Evolutionary conservation across 2,113 vertebrate species (phyloP).

Genomic region (Epinephelus lanceolatus): DNA sequence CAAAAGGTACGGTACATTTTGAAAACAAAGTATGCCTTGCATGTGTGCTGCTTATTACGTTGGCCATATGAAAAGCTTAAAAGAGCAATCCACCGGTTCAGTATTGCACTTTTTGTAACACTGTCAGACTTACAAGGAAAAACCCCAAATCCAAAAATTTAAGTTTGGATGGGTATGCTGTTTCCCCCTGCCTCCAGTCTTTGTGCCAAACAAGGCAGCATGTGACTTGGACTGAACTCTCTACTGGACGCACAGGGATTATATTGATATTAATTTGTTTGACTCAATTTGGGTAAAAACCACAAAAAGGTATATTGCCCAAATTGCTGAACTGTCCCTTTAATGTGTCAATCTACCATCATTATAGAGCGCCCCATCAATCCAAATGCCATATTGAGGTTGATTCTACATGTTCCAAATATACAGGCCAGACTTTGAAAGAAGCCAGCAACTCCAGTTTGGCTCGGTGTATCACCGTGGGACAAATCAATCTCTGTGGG

Average conservation of each 20-base stretch:
- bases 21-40: too few relatives aligned
- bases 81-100: too few relatives aligned
- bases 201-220: not conserved
- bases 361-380: not conserved
- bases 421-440: not conserved
- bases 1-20: not conserved
- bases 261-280: not conserved
- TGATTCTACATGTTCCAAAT: not conserved
- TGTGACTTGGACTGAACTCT: not conserved
- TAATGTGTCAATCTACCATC: not conserved
- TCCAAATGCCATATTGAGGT: too few relatives aligned
- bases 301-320: not conserved
- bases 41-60: too few relatives aligned
- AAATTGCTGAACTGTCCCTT: not conserved
- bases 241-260: too few relatives aligned
- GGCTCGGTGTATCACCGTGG: not conserved
- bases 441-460: not conserved
- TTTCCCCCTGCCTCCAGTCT: not conserved
- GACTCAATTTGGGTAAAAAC: not conserved
- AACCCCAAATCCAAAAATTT: too few relatives aligned
- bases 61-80: too few relatives aligned
- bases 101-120: too few relatives aligned
- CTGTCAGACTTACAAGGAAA: too few relatives aligned
- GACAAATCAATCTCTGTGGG: not conserved
- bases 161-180: not conserved